Base-by-base conservation (phyloP, 2,888 invertebrate species). In the Aspidiotus destructor region DNA sequence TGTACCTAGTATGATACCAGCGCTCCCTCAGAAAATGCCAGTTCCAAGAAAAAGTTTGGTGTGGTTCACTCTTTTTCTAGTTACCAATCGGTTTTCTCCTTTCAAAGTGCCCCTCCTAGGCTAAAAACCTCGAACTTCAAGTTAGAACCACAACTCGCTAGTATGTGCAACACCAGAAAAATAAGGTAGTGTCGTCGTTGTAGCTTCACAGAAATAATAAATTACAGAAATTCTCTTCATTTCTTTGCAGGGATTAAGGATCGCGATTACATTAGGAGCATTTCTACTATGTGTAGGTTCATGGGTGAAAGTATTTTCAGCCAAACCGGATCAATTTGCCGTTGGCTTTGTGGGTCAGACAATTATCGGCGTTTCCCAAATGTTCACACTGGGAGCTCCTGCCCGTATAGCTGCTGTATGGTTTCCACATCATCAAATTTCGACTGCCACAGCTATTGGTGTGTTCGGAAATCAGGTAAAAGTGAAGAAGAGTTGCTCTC, bases 401-500 rank as follows among this genome's bases (percentile, higher is more conserved):
- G 91, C 98, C 0, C 80, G 89, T 63, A 79, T 98, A 72, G 96
- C 98, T 0, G 97, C 98, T 0, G 91, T 95, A 54, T 99, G 98
- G 98, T 99, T 99, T 77, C 96, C 97, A 0, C 88, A 93, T 0
- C 87, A 91, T 75, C 92, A 97, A 80, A 95, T 97, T 6, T 95
- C 96, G 10, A 92, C 93, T 0, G 98, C 98, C 0, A 96, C 96
- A 80, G 93, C 97, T 75, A 86, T 97, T 72, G 98, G 98, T 8
- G 97, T 99, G 11, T 98, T 99, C 78, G 98, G 98, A 17, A 98
- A 98, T 80, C 97, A 98, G 88, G 96, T 96, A 76, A 77, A 78
- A 73, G 7, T 11, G 8, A 8, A 40, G 28, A 28, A 28, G 28
- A 28, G 28, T 28, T 28, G 28, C 2, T 28, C 28, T 28, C 5